A percentile compares a stretch with the other conserved stretches of the same genome.
Evolutionary conservation across 2,797 vertebrate species (phyloP).

Genomic region (Cossypha niveicapilla): DNA sequence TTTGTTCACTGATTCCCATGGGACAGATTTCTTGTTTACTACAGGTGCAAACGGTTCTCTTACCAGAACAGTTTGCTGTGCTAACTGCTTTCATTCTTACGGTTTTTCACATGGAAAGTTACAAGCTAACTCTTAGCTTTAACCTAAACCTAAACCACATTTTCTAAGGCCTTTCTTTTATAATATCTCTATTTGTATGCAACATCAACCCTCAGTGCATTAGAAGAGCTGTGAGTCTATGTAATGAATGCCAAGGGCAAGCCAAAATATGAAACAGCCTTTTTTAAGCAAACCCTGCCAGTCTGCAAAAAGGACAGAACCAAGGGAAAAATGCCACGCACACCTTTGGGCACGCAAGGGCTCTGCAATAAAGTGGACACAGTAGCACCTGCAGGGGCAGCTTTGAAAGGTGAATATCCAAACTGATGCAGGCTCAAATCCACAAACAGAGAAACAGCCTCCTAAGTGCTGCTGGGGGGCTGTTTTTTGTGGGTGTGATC

Average conservation of each 20-base stretch:
- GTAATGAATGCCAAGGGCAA: neutral
- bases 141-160: too few species aligned
- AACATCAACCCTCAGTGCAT: neutral
- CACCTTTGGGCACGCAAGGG: neutral
- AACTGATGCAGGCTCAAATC: neutral
- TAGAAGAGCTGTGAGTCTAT: neutral
- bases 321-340: accelerated
- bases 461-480: neutral
- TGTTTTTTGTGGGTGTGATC: neutral
- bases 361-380: accelerated
- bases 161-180: too few species aligned
- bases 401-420: neutral
- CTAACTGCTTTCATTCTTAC: too few species aligned
- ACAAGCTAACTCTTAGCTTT: too few species aligned
- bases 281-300: neutral
- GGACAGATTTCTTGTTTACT: too few species aligned
- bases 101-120: too few species aligned
- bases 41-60: too few species aligned
- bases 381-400: neutral
- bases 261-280: neutral
- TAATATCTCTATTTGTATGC: too few species aligned
- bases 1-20: too few species aligned
- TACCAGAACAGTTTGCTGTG: too few species aligned
- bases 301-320: neutral
- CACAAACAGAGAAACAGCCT: neutral